These are phyloP conservation scores for Ostrea denselamellosa DNA, from an alignment of 1,140 invertebrate species.

Conservation along the genomic window DNA sequence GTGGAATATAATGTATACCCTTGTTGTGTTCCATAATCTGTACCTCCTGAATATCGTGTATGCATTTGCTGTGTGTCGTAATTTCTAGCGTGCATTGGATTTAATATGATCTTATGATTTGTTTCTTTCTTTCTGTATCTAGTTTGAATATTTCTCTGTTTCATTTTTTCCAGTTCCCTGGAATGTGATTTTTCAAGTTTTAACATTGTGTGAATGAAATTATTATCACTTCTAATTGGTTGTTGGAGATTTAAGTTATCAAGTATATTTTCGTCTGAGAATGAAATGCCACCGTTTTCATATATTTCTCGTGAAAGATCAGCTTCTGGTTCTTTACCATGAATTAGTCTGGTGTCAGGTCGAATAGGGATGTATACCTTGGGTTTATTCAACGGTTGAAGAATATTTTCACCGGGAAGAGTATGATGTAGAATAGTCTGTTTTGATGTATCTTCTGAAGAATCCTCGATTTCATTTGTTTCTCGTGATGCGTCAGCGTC, in stretches of 20 bases:
- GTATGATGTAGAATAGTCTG: neutral
- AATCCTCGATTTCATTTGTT: no score
- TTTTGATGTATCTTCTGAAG: neutral
- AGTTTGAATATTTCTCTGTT: neutral
- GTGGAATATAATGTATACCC: neutral
- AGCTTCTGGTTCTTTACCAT: neutral
- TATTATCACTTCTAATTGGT: neutral
- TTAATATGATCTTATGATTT: neutral
- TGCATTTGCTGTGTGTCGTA: neutral
- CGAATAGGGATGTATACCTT: neutral
- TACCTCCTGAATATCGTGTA: neutral
- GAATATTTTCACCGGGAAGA: neutral
- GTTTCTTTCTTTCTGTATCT: neutral
- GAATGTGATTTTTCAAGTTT: neutral
- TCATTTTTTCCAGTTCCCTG: neutral
- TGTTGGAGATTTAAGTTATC: neutral
- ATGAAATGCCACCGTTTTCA: neutral
- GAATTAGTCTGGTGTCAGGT: neutral
- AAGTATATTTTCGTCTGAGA: neutral
- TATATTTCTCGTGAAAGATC: neutral
- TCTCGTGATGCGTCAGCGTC: no score
- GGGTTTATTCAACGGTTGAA: neutral
- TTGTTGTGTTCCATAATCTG: no score
- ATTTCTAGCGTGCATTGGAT: neutral
- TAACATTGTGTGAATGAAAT: neutral